A percentile compares a stretch with the other conserved stretches of the same genome.
phyloP scores from a whole-genome alignment of 2,888 invertebrate species.

The Cataglyphis albicans region DNA sequence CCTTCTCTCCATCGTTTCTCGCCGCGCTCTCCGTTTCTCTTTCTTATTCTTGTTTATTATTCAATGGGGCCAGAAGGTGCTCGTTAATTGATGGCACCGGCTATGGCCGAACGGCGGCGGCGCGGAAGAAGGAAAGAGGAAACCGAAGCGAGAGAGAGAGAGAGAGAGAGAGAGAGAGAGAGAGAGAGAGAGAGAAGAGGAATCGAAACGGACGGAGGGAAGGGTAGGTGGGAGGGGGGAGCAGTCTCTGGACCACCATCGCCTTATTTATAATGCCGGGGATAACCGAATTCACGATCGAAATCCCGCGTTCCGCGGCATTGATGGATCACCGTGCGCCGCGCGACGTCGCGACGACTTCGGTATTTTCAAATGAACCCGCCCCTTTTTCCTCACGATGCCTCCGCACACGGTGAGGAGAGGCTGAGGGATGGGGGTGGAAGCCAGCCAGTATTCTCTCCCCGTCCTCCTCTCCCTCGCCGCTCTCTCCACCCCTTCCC shows the following conservation, averaged over 20 bases:
- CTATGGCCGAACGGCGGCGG: constrained; percentile 72
- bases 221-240: constrained; percentile 43
- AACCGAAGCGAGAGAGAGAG: constrained; percentile 29
- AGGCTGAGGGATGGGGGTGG: constrained; percentile 41
- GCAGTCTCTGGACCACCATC: constrained; percentile 69
- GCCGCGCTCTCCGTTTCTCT: constrained; percentile 58
- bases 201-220: constrained; percentile 35
- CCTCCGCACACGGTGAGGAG: constrained; percentile 34
- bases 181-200: constrained; percentile 34
- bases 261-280: constrained; percentile 83
- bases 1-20: constrained; percentile 58
- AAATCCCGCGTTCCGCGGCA: constrained; percentile 84
- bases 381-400: constrained; percentile 73
- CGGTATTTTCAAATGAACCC: constrained; percentile 79
- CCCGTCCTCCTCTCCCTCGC: neutral
- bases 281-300: constrained; percentile 84
- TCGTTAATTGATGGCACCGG: constrained; percentile 85
- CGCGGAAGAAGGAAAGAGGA: constrained; percentile 56
- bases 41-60: constrained; percentile 83
- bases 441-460: constrained; percentile 28
- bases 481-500: neutral
- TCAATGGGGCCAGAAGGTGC: constrained; percentile 83
- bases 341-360: constrained; percentile 72
- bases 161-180: neutral
- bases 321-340: constrained; percentile 81